phyloP scores from a whole-genome alignment of 2,797 vertebrate species.

The Leptodactylus fallax region DNA sequence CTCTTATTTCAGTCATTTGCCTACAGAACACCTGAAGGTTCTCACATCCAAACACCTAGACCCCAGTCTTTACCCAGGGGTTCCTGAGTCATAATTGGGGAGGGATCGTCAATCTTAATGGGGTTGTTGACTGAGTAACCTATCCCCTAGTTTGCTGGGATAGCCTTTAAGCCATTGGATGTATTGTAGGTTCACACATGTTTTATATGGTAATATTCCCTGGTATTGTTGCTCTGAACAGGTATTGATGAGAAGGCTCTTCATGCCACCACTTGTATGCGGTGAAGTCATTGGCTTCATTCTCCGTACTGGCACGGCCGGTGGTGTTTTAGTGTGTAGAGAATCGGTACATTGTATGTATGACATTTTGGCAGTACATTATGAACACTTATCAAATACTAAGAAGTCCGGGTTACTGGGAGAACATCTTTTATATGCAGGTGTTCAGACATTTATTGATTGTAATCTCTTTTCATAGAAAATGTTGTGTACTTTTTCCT shows the following conservation, averaged over 20 bases:
- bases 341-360: constrained; percentile 12
- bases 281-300: not conserved
- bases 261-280: not conserved
- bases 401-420: not conserved
- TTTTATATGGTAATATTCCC: not conserved
- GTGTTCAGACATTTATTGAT: not conserved
- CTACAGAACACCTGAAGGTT: not conserved
- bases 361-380: constrained; percentile 29
- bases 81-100: not conserved
- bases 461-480: no score
- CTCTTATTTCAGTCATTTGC: not conserved
- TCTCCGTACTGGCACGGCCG: not conserved
- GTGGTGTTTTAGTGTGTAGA: not conserved
- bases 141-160: not conserved
- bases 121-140: not conserved
- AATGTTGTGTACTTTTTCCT: no score
- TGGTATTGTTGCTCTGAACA: not conserved
- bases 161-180: not conserved
- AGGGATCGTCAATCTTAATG: not conserved
- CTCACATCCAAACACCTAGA: not conserved
- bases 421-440: not conserved
- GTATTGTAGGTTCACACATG: not conserved
- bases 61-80: no score
- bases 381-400: constrained; percentile 7
- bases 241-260: not conserved